Conservation (phyloP, 2,797 vertebrate species). For the Podargus strigoides region DNA sequence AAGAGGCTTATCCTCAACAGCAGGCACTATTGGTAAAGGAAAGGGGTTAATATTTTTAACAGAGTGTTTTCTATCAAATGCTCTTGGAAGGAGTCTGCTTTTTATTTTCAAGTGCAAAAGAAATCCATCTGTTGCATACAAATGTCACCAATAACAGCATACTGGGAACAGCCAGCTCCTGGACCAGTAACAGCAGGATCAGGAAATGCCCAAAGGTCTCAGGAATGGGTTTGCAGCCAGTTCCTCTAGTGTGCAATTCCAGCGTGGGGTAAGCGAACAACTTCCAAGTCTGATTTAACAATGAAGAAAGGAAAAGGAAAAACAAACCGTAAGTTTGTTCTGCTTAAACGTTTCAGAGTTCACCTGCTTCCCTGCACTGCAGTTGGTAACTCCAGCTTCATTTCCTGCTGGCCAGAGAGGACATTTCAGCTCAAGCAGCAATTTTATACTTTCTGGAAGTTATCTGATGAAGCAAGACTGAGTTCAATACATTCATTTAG, state of each 20-base stretch:
- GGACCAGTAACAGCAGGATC: accelerated
- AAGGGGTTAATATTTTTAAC: background rate
- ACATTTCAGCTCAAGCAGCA: background rate
- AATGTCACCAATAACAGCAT: accelerated
- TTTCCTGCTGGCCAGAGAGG: background rate
- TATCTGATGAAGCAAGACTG: background rate
- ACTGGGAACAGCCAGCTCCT: background rate
- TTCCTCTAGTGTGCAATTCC: background rate
- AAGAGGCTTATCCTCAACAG: background rate
- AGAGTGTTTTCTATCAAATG: background rate
- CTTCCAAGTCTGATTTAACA: background rate
- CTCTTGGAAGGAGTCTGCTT: background rate
- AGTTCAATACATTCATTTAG: background rate
- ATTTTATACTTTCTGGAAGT: background rate
- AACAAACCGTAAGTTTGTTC: background rate
- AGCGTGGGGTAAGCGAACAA: background rate
- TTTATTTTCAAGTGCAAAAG: background rate
- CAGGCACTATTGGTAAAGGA: background rate
- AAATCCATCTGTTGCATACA: background rate
- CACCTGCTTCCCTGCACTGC: background rate
- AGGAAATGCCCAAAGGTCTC: background rate
- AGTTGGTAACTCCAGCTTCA: background rate
- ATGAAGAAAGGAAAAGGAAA: background rate
- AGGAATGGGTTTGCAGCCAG: background rate
- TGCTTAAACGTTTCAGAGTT: background rate